phyloP scores from a whole-genome alignment of 2,888 invertebrate genomes.

The Ecliptopera silaceata region DNA sequence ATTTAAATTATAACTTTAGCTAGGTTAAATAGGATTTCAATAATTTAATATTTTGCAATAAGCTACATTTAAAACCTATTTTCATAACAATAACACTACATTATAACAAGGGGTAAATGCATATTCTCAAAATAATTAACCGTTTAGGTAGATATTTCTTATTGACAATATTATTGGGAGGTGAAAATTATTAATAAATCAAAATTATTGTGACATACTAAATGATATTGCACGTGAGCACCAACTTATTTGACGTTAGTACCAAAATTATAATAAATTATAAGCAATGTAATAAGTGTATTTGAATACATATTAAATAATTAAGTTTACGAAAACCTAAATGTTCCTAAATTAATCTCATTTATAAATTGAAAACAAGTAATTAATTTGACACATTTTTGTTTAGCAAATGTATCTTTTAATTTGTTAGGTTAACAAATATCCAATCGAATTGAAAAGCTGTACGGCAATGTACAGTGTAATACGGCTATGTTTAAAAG shows the following conservation, averaged over 20 bases:
- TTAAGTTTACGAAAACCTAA: no score
- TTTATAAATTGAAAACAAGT: no score
- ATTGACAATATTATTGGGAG: constrained; percentile 31
- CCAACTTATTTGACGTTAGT: constrained; percentile 15
- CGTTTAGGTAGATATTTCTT: constrained; percentile 20
- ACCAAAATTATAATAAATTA: not conserved
- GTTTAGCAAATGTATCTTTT: no score
- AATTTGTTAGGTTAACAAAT: no score
- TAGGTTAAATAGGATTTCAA: constrained; percentile 24
- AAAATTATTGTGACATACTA: constrained; percentile 27
- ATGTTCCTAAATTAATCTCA: no score
- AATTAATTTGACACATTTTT: no score
- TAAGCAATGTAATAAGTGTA: not conserved
- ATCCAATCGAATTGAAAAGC: not conserved
- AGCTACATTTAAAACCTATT: constrained; percentile 44
- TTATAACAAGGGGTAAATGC: constrained; percentile 70
- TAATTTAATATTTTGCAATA: constrained; percentile 34
- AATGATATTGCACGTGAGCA: constrained; percentile 23
- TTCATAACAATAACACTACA: constrained; percentile 56
- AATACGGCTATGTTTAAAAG: not conserved
- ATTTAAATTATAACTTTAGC: constrained; percentile 9
- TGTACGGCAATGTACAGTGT: not conserved
- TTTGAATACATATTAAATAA: no score
- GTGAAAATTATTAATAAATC: constrained; percentile 18
- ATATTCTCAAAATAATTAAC: constrained; percentile 70